Conservation (phyloP, 1,140 invertebrate genomes). For the Bicyclus anynana region DNA sequence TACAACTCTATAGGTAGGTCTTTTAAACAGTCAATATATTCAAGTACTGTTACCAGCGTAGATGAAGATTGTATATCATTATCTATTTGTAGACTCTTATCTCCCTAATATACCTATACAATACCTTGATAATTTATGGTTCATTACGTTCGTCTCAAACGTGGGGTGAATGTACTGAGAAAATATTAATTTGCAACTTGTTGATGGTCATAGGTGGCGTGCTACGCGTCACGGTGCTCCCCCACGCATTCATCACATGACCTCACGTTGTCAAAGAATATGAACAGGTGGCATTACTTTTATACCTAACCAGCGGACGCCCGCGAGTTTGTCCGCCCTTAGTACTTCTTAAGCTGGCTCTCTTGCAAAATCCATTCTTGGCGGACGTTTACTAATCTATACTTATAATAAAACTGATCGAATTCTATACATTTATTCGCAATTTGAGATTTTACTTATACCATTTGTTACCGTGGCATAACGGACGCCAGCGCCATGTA, state of each 20-base stretch:
- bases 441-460: too few relatives aligned
- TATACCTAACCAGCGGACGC: background rate
- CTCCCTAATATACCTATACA: background rate
- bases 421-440: too few relatives aligned
- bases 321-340: too few relatives aligned
- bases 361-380: too few relatives aligned
- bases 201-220: constrained; percentile 54
- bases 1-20: too few relatives aligned
- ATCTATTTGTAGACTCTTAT: background rate
- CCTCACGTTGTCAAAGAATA: constrained; percentile 41
- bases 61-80: constrained; percentile 1
- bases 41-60: too few relatives aligned
- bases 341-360: too few relatives aligned
- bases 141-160: background rate
- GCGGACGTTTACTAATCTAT: too few relatives aligned
- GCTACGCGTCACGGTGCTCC: constrained; percentile 48
- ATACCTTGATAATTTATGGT: background rate
- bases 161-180: constrained; percentile 1
- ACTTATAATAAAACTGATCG: too few relatives aligned
- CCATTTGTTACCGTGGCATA: too few relatives aligned
- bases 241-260: constrained; percentile 65
- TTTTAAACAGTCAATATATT: too few relatives aligned
- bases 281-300: background rate
- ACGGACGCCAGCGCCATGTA: too few relatives aligned
- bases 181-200: constrained; percentile 66